These are phyloP conservation scores for Nannoperca obscura DNA, from an alignment of 2,797 vertebrate species.

Conservation along the genomic window DNA sequence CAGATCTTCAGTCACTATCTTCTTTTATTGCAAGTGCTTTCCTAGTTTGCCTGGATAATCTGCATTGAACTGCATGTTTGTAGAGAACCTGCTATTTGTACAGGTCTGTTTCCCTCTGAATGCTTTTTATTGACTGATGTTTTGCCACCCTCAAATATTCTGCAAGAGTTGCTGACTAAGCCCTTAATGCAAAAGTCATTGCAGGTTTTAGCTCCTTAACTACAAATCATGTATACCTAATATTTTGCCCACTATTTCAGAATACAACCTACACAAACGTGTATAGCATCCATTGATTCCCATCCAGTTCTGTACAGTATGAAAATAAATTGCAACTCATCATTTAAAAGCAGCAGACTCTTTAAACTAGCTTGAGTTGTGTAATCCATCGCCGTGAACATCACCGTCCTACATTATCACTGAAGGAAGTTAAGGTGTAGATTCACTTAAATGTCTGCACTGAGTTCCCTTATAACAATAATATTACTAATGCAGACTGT, in stretches of 20 bases:
- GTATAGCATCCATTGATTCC: background rate
- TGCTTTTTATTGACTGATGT: conserved; percentile 63
- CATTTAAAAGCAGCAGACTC: background rate
- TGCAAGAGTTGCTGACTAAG: conserved; percentile 14
- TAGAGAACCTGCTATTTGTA: conserved; percentile 42
- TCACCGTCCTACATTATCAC: background rate
- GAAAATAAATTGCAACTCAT: background rate
- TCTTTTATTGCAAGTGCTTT: conserved; percentile 77
- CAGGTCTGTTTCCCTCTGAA: conserved; percentile 26
- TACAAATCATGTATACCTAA: background rate
- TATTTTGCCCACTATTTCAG: background rate
- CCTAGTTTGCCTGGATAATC: conserved; percentile 81
- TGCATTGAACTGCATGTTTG: conserved; percentile 82
- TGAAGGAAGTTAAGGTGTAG: background rate
- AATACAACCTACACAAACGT: background rate
- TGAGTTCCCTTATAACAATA: no score
- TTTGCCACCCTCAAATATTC: conserved; percentile 48
- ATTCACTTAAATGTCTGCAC: background rate
- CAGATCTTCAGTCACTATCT: conserved; percentile 48
- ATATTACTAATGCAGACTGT: background rate
- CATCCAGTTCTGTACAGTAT: background rate
- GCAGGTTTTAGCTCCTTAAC: conserved; percentile 25
- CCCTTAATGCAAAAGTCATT: conserved; percentile 41
- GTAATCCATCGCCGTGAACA: background rate
- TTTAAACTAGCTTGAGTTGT: background rate